phyloP scores from a whole-genome alignment of 2,888 invertebrate species.

The Lasius platythorax region DNA sequence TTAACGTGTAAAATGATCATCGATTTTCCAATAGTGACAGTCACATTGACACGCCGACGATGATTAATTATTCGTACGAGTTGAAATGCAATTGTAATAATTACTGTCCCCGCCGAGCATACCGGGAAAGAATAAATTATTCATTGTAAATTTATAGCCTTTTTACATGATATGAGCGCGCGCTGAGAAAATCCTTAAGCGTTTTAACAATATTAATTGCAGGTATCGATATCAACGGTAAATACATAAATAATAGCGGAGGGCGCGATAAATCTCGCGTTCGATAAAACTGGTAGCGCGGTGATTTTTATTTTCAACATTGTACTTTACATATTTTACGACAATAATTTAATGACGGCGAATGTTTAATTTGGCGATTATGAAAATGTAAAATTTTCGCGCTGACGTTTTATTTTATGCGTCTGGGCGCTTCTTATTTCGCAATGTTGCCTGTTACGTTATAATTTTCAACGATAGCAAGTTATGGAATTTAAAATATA shows the following conservation, averaged over 20 bases:
- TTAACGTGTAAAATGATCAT: constrained; percentile 59
- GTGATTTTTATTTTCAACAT: constrained; percentile 41
- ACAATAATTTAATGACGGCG: constrained; percentile 50
- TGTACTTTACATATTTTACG: constrained; percentile 51
- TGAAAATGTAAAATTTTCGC: constrained; percentile 47
- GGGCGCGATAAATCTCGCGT: constrained; percentile 44
- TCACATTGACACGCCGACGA: constrained; percentile 26
- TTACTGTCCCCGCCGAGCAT: constrained; percentile 43
- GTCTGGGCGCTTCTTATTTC: constrained; percentile 29
- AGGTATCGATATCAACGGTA: constrained; percentile 50
- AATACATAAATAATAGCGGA: constrained; percentile 57
- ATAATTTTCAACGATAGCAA: background rate
- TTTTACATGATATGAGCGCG: constrained; percentile 38
- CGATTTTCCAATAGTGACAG: constrained; percentile 48
- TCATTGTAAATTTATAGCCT: constrained; percentile 45
- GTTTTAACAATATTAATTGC: constrained; percentile 60
- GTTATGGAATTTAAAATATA: background rate
- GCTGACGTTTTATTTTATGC: constrained; percentile 30
- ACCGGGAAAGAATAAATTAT: constrained; percentile 44
- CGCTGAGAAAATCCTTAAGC: constrained; percentile 57
- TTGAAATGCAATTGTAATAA: constrained; percentile 55
- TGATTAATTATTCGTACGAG: constrained; percentile 52
- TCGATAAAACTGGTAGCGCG: constrained; percentile 46
- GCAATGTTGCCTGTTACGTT: background rate
- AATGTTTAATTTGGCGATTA: constrained; percentile 49